Conservation (phyloP, 2,113 vertebrate species). For the Poecilia latipinna region DNA sequence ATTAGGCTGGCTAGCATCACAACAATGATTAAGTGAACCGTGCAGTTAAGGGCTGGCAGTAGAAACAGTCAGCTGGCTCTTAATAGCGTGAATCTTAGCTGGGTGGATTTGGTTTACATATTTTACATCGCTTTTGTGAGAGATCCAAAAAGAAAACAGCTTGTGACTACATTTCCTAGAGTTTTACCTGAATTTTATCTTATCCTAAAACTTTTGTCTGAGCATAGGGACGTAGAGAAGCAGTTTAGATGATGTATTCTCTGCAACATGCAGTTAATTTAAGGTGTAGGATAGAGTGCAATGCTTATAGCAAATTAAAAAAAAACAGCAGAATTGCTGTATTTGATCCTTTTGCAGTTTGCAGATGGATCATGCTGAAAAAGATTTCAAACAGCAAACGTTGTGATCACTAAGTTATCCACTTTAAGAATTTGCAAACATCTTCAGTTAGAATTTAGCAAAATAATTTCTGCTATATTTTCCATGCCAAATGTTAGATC, state of each 20-base stretch:
- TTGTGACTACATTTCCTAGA: not conserved
- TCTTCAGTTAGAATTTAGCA: too few relatives aligned
- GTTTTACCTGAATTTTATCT: not conserved
- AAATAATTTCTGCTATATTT: too few relatives aligned
- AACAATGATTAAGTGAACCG: slow-evolving; percentile 55
- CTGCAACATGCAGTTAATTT: not conserved
- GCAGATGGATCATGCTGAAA: not conserved
- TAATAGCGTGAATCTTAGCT: not conserved
- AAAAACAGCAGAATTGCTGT: too few relatives aligned
- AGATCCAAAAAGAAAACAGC: not conserved
- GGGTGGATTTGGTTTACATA: not conserved
- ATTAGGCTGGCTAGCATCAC: slow-evolving; percentile 63
- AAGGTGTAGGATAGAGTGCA: not conserved
- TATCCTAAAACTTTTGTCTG: not conserved
- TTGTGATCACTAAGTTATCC: too few relatives aligned
- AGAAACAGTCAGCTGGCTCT: not conserved
- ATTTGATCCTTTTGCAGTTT: not conserved
- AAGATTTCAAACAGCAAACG: too few relatives aligned
- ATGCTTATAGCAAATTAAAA: not conserved
- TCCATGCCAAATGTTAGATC: too few relatives aligned
- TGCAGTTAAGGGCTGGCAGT: slow-evolving; percentile 31
- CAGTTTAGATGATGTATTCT: not conserved
- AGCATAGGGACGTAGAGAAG: not conserved
- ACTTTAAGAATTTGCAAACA: too few relatives aligned
- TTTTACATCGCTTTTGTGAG: not conserved